These are phyloP conservation scores for Ceyx melanurus DNA, from an alignment of 2,113 vertebrate genomes.

Conservation along the genomic window DNA sequence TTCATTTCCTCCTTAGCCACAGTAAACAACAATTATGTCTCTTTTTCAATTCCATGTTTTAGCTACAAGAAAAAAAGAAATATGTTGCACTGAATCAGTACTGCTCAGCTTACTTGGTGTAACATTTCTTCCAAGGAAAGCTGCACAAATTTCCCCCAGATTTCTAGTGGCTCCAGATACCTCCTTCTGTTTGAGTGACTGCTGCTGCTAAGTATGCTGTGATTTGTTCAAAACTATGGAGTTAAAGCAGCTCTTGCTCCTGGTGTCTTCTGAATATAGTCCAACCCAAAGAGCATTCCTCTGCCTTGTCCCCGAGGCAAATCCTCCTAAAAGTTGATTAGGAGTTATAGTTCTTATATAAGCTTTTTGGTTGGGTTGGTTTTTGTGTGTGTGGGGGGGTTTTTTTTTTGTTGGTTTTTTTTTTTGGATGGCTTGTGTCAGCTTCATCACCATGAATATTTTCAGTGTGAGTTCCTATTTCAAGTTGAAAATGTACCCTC, in stretches of 20 bases:
- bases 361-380: too few relatives aligned
- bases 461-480: not conserved
- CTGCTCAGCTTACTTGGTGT: not conserved
- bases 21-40: not conserved
- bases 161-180: not conserved
- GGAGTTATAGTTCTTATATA: not conserved
- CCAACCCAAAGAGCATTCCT: rapidly evolving
- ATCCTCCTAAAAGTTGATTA: not conserved
- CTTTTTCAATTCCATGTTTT: not conserved
- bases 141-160: not conserved
- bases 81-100: not conserved
- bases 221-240: not conserved
- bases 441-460: not conserved
- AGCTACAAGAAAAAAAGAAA: not conserved
- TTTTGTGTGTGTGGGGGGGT: too few relatives aligned
- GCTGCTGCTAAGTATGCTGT: not conserved
- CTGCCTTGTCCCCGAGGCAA: not conserved
- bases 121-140: not conserved
- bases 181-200: not conserved
- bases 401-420: too few relatives aligned
- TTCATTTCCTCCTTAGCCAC: not conserved
- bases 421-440: not conserved
- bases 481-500: not conserved
- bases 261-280: not conserved
- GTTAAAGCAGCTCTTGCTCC: not conserved